phyloP scores from a whole-genome alignment of 2,888 invertebrate genomes.

The Lasius platythorax region DNA sequence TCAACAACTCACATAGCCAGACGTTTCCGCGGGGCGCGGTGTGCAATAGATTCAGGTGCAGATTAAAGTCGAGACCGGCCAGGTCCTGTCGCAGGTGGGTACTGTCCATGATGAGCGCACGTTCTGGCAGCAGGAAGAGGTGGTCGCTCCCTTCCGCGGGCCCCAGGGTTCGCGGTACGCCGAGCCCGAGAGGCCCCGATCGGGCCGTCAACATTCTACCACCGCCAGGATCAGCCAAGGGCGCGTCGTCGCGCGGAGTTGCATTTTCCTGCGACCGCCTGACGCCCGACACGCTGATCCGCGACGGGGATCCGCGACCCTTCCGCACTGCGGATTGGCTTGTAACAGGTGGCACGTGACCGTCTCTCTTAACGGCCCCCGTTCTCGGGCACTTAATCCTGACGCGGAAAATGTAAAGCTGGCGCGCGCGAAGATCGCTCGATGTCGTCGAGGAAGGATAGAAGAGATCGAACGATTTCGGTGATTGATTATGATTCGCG shows the following conservation, averaged over 20 bases:
- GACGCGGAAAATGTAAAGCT: background rate
- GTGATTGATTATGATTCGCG: background rate
- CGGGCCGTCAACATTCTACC: constrained; percentile 83
- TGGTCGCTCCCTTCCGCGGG: constrained; percentile 87
- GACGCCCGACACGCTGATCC: constrained; percentile 73
- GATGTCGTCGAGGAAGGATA: background rate
- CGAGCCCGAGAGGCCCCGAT: constrained; percentile 82
- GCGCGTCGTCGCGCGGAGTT: constrained; percentile 60
- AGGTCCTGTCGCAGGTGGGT: constrained; percentile 87
- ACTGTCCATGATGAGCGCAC: constrained; percentile 87
- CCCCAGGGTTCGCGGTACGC: constrained; percentile 83
- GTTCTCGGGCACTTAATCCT: constrained; percentile 34
- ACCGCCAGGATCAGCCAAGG: constrained; percentile 52
- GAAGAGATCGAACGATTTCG: background rate
- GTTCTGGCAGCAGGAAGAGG: constrained; percentile 87
- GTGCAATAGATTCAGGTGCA: constrained; percentile 86
- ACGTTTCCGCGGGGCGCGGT: constrained; percentile 88
- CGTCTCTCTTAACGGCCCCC: constrained; percentile 24
- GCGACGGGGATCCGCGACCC: constrained; percentile 34
- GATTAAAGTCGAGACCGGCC: constrained; percentile 87
- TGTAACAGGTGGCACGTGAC: constrained; percentile 54
- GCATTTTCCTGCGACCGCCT: constrained; percentile 71
- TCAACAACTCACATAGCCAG: constrained; percentile 87
- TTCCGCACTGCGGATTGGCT: constrained; percentile 46
- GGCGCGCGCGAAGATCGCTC: background rate